Conservation (phyloP, 2,113 vertebrate genomes). For the Nymphicus hollandicus region DNA sequence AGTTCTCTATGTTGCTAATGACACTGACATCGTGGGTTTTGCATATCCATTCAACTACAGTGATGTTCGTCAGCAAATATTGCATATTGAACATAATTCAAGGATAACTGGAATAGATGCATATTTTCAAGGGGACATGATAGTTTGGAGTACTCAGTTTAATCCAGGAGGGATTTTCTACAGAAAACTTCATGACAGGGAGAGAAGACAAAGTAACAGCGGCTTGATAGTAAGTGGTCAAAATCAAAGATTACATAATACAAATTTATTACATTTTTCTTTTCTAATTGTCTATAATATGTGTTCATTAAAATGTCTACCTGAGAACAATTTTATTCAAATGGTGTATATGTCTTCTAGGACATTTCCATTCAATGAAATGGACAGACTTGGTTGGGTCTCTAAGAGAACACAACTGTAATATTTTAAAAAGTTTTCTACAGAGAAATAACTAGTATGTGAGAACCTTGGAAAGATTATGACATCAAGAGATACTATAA, state of each 20-base stretch:
- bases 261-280: not conserved
- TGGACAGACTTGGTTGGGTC: not conserved
- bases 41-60: slow-evolving; percentile 98
- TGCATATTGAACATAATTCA: slow-evolving; percentile 95
- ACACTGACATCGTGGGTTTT: slow-evolving; percentile 99
- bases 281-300: not conserved
- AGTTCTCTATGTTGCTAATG: slow-evolving; percentile 98
- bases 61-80: slow-evolving; percentile 90
- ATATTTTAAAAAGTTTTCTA: not conserved
- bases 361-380: not conserved
- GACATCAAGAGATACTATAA: not conserved
- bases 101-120: slow-evolving; percentile 96
- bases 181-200: slow-evolving; percentile 85
- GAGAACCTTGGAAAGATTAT: not conserved
- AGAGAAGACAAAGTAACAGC: slow-evolving; percentile 86
- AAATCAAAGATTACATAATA: not conserved
- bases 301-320: not conserved
- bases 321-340: not conserved
- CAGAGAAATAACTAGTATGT: not conserved
- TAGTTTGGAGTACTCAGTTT: slow-evolving; percentile 98
- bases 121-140: slow-evolving; percentile 93
- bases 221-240: slow-evolving; percentile 92
- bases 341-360: not conserved
- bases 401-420: not conserved
- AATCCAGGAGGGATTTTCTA: slow-evolving; percentile 98